Evolutionary conservation across 2,113 vertebrate species (phyloP).

Genomic region (Panthera tigris): DNA sequence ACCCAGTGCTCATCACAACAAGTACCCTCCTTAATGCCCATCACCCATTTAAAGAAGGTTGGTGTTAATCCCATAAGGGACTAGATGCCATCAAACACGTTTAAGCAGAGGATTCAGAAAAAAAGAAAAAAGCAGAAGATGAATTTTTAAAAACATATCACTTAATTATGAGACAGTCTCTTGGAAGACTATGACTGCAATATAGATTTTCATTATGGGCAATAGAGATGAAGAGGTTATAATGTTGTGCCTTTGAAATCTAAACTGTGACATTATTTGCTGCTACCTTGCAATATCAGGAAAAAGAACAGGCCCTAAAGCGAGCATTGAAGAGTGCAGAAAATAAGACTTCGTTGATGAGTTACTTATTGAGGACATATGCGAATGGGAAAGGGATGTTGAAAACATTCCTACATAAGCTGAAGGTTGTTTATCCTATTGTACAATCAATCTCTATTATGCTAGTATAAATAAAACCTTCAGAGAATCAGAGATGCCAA

Average conservation of each 20-base stretch:
- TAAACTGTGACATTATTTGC: slow-evolving; percentile 59
- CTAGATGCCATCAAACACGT: neutral
- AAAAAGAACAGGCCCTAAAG: slow-evolving; percentile 43
- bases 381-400: slow-evolving; percentile 41
- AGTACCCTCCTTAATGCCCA: neutral
- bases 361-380: slow-evolving; percentile 63
- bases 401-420: slow-evolving; percentile 53
- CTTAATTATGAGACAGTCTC: slow-evolving; percentile 4
- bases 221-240: slow-evolving; percentile 44
- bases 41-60: neutral
- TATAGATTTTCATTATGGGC: slow-evolving; percentile 40
- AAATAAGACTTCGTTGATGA: slow-evolving; percentile 40
- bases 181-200: slow-evolving; percentile 20
- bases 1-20: neutral
- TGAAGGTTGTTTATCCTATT: slow-evolving; percentile 58
- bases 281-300: slow-evolving; percentile 36
- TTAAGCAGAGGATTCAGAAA: neutral
- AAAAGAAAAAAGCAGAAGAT: neutral
- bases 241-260: slow-evolving; percentile 52
- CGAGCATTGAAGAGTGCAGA: slow-evolving; percentile 6
- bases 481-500: slow-evolving; percentile 31
- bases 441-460: slow-evolving; percentile 55
- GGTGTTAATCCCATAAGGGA: neutral
- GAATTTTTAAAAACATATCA: neutral
- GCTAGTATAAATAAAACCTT: slow-evolving; percentile 64